Conservation (phyloP, 2,113 vertebrate species). For the Pitta sordida region DNA sequence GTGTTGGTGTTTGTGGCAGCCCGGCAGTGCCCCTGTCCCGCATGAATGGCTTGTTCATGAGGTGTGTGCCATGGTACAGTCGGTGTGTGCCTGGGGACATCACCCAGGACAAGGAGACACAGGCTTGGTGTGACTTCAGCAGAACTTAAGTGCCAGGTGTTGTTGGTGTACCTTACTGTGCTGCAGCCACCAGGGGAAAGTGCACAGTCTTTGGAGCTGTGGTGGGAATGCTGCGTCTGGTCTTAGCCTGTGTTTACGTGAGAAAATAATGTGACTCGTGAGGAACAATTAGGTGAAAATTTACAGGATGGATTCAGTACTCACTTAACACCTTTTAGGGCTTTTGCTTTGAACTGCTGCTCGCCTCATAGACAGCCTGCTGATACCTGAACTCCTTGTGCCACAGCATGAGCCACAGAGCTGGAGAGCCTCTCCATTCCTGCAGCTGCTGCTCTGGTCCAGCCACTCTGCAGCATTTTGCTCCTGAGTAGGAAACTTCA, state of each 20-base stretch:
- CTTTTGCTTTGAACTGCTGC: background rate
- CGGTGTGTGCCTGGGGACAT: background rate
- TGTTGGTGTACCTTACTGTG: background rate
- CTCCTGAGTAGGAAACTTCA: background rate
- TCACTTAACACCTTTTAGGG: fast-evolving
- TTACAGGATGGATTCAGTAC: background rate
- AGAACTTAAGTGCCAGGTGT: background rate
- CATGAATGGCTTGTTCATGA: fast-evolving
- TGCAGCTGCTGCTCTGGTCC: background rate
- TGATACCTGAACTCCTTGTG: fast-evolving
- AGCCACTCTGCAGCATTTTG: background rate
- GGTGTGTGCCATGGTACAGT: background rate
- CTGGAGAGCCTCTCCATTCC: fast-evolving
- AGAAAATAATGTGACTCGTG: background rate
- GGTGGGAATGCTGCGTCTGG: background rate
- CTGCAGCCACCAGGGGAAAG: background rate
- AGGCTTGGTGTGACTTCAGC: background rate
- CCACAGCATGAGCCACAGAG: background rate
- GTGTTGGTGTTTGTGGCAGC: background rate
- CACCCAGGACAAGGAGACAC: background rate
- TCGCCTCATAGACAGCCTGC: background rate
- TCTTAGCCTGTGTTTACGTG: background rate
- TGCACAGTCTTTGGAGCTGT: background rate
- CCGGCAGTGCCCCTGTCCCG: fast-evolving
- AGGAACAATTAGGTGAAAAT: background rate